phyloP scores from a whole-genome alignment of 2,113 vertebrate species.

The Boleophthalmus pectinirostris region DNA sequence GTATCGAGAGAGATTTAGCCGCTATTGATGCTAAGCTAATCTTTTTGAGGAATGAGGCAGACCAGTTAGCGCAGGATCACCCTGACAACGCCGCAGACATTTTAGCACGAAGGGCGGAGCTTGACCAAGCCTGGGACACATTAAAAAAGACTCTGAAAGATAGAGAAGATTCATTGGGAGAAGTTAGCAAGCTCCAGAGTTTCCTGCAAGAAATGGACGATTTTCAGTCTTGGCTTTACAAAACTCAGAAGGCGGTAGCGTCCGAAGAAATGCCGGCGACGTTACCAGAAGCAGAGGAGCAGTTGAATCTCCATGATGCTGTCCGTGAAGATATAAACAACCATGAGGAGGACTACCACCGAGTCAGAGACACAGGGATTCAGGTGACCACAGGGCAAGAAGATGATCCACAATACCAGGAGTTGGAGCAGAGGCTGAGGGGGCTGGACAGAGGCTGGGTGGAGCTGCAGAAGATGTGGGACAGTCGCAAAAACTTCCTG shows the following conservation, averaged over 20 bases:
- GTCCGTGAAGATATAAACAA: constrained; percentile 79
- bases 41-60: constrained; percentile 80
- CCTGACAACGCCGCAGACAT: constrained; percentile 82
- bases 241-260: constrained; percentile 87
- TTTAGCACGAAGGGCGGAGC: constrained; percentile 62
- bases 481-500: constrained; percentile 82
- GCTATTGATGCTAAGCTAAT: constrained; percentile 83
- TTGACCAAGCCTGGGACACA: constrained; percentile 80
- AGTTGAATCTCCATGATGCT: constrained; percentile 80
- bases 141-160: constrained; percentile 82
- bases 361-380: constrained; percentile 77
- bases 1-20: constrained; percentile 88
- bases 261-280: constrained; percentile 85
- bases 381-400: constrained; percentile 81
- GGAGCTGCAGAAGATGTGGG: constrained; percentile 88
- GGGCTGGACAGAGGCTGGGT: constrained; percentile 87
- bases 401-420: constrained; percentile 87
- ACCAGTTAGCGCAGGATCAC: constrained; percentile 78
- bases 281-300: constrained; percentile 86
- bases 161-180: constrained; percentile 84
- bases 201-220: constrained; percentile 94
- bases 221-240: constrained; percentile 92
- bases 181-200: constrained; percentile 92
- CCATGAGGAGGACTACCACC: constrained; percentile 78
- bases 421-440: constrained; percentile 84